Evolutionary conservation across 30 jellyfish, hydroid and myxozoan genomes (phyloP).

Genomic region (Hydractinia echinata): DNA sequence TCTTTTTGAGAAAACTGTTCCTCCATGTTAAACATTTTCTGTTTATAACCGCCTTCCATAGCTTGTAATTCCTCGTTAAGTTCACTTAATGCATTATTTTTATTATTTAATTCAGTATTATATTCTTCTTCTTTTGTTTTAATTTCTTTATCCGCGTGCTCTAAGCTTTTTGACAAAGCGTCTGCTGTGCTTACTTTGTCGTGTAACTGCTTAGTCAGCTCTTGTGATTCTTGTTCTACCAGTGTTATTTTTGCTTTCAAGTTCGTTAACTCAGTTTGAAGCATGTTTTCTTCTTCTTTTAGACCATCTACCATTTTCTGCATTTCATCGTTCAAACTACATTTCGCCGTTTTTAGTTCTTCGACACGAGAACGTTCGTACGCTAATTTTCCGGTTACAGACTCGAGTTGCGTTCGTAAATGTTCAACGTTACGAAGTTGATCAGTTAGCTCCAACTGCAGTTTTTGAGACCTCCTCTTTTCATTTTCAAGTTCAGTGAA

Average conservation of each 20-base stretch:
- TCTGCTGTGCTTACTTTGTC: neutral
- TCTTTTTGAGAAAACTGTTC: conserved; percentile 1
- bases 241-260: neutral
- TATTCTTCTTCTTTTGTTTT: neutral
- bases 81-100: neutral
- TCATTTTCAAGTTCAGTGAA: conserved; percentile 18
- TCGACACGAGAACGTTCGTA: conserved; percentile 15
- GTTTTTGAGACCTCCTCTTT: conserved; percentile 7
- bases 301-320: neutral
- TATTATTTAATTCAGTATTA: neutral
- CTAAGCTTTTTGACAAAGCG: neutral
- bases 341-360: conserved; percentile 12
- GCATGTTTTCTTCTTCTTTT: neutral
- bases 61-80: neutral
- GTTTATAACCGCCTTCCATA: neutral
- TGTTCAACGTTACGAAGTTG: conserved; percentile 18
- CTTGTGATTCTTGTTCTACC: neutral
- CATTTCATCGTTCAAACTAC: neutral
- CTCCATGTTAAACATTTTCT: neutral
- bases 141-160: neutral
- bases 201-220: neutral
- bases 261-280: neutral
- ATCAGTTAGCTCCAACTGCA: conserved; percentile 25
- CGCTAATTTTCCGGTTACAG: conserved; percentile 12
- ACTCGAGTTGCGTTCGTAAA: conserved; percentile 16